Conservation (phyloP, 2,113 vertebrate genomes). For the Leptobrachium leishanense region DNA sequence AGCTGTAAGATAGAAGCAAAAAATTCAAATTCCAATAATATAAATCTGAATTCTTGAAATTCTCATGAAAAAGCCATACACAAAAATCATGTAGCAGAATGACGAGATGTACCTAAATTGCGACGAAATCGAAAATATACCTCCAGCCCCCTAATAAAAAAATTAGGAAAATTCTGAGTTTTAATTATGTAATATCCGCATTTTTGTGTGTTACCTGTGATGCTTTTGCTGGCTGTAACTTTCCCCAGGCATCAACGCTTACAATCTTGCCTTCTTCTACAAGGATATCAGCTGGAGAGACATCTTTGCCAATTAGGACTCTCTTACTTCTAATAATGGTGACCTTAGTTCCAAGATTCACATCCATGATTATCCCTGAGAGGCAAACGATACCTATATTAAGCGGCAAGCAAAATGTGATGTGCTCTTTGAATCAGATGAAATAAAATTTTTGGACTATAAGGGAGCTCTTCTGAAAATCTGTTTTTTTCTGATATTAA, state of each 20-base stretch:
- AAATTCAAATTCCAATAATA: neutral
- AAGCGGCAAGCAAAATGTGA: too few species aligned
- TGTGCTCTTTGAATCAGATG: too few species aligned
- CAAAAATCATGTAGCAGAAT: too few species aligned
- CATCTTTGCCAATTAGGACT: conserved; percentile 62
- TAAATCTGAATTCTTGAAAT: too few species aligned
- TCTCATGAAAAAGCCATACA: too few species aligned
- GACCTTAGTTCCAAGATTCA: conserved; percentile 66
- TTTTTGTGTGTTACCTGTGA: conserved; percentile 38
- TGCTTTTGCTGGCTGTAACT: neutral
- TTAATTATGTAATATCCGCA: neutral
- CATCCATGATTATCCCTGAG: conserved; percentile 13
- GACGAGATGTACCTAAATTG: too few species aligned
- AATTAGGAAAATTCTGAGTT: too few species aligned
- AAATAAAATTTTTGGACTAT: too few species aligned
- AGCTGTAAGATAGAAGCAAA: conserved; percentile 57
- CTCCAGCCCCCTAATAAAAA: too few species aligned
- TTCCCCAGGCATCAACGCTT: conserved; percentile 54
- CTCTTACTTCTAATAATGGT: conserved; percentile 66
- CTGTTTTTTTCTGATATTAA: too few species aligned
- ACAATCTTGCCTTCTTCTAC: conserved; percentile 70
- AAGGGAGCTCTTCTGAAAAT: too few species aligned
- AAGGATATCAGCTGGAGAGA: conserved; percentile 67
- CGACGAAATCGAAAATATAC: too few species aligned
- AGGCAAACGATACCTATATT: neutral